phyloP scores from a whole-genome alignment of 2,888 invertebrate species.

The Drosophila colorata region DNA sequence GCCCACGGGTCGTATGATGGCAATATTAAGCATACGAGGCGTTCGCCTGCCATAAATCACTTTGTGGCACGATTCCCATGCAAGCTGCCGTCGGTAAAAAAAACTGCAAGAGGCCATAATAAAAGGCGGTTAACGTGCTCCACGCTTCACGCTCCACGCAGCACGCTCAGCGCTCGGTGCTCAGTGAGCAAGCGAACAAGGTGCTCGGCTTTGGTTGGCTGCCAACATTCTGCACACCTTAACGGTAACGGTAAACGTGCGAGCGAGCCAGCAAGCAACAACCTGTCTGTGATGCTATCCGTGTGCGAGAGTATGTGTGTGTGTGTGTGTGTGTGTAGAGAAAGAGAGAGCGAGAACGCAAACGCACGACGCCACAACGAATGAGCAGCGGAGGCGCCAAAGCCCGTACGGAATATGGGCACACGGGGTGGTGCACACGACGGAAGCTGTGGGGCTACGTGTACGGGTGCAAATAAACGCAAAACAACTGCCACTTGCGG shows the following conservation, averaged over 20 bases:
- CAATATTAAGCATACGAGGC: constrained; percentile 27
- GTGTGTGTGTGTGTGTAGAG: constrained; percentile 19
- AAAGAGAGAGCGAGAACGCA: constrained; percentile 69
- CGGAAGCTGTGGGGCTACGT: constrained; percentile 14
- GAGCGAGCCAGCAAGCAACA: constrained; percentile 75
- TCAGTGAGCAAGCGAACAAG: constrained; percentile 61
- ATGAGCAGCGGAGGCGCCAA: constrained; percentile 65
- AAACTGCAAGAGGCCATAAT: constrained; percentile 30
- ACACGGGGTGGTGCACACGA: not conserved
- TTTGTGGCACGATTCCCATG: constrained; percentile 1
- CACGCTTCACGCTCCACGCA: constrained; percentile 12
- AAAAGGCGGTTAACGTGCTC: constrained; percentile 11
- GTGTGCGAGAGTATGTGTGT: constrained; percentile 29
- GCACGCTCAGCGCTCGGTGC: constrained; percentile 9
- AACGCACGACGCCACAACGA: constrained; percentile 74
- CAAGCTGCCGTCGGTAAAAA: constrained; percentile 77
- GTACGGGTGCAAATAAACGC: constrained; percentile 56
- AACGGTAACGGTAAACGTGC: constrained; percentile 68
- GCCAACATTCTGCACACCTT: constrained; percentile 85
- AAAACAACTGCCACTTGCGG: constrained; percentile 81
- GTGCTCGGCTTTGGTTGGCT: constrained; percentile 84
- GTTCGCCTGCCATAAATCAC: constrained; percentile 41
- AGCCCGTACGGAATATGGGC: not conserved
- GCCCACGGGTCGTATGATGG: constrained; percentile 19
- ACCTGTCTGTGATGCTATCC: constrained; percentile 63